Evolutionary conservation across 2,113 vertebrate genomes (phyloP), one percentile per base, ranked within the genome.

Genomic region (Triplophysa dalaica): DNA sequence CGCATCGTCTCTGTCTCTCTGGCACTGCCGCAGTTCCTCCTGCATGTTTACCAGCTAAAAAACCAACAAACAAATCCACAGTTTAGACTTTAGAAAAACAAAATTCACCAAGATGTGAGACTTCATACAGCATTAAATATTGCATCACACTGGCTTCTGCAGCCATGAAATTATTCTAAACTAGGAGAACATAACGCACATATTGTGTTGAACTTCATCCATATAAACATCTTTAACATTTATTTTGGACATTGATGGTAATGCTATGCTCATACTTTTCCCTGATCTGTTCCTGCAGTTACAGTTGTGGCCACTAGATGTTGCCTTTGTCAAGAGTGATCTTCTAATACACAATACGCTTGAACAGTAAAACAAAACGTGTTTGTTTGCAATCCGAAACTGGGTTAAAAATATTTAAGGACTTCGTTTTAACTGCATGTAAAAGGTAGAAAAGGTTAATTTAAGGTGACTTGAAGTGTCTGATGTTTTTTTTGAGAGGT

Each of bases 1-100:
- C 0, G 93, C 93, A 61, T 98, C 95, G 2, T 97, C 94, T 74
- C 94, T 92, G 26, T 95, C 94, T 81, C 88, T 90, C 86, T 94
- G 91, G 88, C 94, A 89, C 82, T 91, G 92, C 16, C 85, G 93
- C 78, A 98, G 87, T 61, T 95, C 93, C 22, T 96, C 95, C 78
- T 95, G 94, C 85, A 94, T 88, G 14, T 87, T 89, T 1, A 84
- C 91, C 80, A 96, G 79, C 98, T 99, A 63, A 9, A 67, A 77
- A 67, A 77, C 52, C 81, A 65, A 77, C 19, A 78, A 22, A 75
- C 41, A 68, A 50, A 72, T 48, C 76, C 21, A 70, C 43, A 80
- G 3, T n/a, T n/a, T 21, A 10, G n/a, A 21, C 19, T 58, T 56
- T 19, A 54, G 14, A 54, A 54, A 16, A 54, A 6, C 16, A 9